Evolutionary conservation across 2,888 invertebrate genomes (phyloP).

Genomic region (Oeneis ivallda): DNA sequence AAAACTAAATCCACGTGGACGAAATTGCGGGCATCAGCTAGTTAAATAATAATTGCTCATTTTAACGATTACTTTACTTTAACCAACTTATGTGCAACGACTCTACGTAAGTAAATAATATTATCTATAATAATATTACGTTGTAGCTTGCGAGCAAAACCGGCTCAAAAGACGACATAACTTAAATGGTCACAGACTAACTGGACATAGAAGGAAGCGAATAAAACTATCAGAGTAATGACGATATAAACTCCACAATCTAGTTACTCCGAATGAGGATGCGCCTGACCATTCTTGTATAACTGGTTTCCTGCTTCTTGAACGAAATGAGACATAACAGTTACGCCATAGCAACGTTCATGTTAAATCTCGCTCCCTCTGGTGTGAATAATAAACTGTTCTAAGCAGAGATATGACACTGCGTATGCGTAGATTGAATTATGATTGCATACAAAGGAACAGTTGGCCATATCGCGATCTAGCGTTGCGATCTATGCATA

Average conservation of each 20-base stretch:
- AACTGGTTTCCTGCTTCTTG: slow-evolving; percentile 38
- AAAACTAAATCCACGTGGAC: too few relatives aligned
- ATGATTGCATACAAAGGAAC: slow-evolving; percentile 28
- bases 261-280: slow-evolving; percentile 33
- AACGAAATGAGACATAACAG: slow-evolving; percentile 41
- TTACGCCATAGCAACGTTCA: slow-evolving; percentile 34
- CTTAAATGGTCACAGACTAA: slow-evolving; percentile 44
- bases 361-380: slow-evolving; percentile 32
- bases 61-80: too few relatives aligned
- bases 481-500: slow-evolving; percentile 1
- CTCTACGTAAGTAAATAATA: neutral
- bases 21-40: too few relatives aligned
- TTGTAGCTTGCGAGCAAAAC: neutral
- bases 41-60: too few relatives aligned
- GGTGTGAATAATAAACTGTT: slow-evolving; percentile 31
- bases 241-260: slow-evolving; percentile 40
- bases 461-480: slow-evolving; percentile 6
- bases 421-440: slow-evolving; percentile 24
- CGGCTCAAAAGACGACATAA: slow-evolving; percentile 15
- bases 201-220: slow-evolving; percentile 40
- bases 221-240: slow-evolving; percentile 44
- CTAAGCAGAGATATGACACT: slow-evolving; percentile 28
- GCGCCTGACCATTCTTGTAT: slow-evolving; percentile 35
- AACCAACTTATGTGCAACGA: too few relatives aligned
- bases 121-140: neutral